phyloP scores from a whole-genome alignment of 2,113 vertebrate species.

The Prunella fulvescens region DNA sequence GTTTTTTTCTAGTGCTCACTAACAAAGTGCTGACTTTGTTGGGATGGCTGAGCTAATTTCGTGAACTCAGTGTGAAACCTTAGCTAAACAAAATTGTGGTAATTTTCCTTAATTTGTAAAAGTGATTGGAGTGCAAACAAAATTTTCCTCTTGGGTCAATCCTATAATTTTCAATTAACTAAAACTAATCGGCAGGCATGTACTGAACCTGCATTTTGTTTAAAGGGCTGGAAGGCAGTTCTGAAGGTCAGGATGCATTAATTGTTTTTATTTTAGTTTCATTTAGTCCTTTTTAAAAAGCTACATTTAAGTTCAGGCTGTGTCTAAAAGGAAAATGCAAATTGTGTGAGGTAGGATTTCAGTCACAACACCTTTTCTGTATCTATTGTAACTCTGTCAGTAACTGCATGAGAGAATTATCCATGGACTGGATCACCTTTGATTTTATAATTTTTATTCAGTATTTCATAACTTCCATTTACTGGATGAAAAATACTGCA shows the following conservation, averaged over 20 bases:
- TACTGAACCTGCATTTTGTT: constrained; percentile 80
- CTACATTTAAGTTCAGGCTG: constrained; percentile 26
- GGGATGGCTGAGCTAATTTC: constrained; percentile 83
- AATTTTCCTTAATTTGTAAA: constrained; percentile 87
- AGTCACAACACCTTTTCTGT: constrained; percentile 17
- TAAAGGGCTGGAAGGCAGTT: constrained; percentile 80
- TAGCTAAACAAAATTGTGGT: constrained; percentile 85
- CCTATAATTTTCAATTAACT: constrained; percentile 89
- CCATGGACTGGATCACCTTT: not conserved
- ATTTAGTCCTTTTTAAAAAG: constrained; percentile 30
- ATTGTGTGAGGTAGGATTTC: constrained; percentile 18
- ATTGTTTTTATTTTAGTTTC: constrained; percentile 69
- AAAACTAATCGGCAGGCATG: constrained; percentile 79
- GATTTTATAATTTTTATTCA: not conserved
- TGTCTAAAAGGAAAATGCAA: constrained; percentile 22
- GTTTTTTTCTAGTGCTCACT: constrained; percentile 74
- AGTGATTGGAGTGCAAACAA: constrained; percentile 87
- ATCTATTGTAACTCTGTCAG: not conserved
- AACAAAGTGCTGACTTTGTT: constrained; percentile 83
- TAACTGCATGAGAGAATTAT: not conserved
- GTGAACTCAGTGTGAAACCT: constrained; percentile 83
- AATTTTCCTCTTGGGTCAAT: constrained; percentile 87
- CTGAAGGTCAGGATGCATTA: constrained; percentile 71
- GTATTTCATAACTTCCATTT: not conserved
- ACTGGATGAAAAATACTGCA: not conserved